Base-by-base conservation (phyloP, 2,888 invertebrate genomes). In the Erynnis tages region DNA sequence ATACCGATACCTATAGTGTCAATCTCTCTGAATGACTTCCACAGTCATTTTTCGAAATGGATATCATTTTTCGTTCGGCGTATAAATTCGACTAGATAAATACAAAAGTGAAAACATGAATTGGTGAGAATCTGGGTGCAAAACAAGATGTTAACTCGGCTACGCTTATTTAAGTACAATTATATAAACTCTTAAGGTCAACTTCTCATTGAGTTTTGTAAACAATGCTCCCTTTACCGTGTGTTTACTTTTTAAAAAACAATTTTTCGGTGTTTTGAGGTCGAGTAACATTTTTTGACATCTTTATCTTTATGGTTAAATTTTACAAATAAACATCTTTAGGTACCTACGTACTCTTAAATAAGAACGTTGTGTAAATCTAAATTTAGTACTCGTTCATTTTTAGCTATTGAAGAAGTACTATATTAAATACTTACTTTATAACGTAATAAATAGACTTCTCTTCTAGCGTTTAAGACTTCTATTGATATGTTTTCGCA, bases 121-220 rank as follows among this genome's bases (percentile, higher is more conserved):
- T n/a, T 8, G 5, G 3, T 25, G 10, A 49, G 48, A 55, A 59
- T 54, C 32, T 56, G 56, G 46, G 48, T 54, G 60, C 56, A 38
- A 53, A 57, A 54, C 43, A 30, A 14, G 49, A 41, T 54, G 55
- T 59, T 45, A 54, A 55, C 44, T 56, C 50, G 43, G 53, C 54
- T 43, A 49, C 11, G 45, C 16, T 29, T 54, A 61, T 57, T 62
- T 54, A 61, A 61, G 58, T 53, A 59, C 35, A 47, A 55, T 59
- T 58, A 56, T 56, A 56, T 58, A 57, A 59, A 61, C 57, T 48
- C 54, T 53, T 55, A 58, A 63, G 63, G 65, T 57, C 57, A 59
- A 50, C 59, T 37, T 54, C 54, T 56, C 53, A 40, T 29, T 43
- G 58, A 56, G 52, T 34, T 58, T 40, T 52, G 56, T 56, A 58